These are phyloP conservation scores for Patella depressa DNA, from an alignment of 2,888 invertebrate genomes.

Conservation along the genomic window DNA sequence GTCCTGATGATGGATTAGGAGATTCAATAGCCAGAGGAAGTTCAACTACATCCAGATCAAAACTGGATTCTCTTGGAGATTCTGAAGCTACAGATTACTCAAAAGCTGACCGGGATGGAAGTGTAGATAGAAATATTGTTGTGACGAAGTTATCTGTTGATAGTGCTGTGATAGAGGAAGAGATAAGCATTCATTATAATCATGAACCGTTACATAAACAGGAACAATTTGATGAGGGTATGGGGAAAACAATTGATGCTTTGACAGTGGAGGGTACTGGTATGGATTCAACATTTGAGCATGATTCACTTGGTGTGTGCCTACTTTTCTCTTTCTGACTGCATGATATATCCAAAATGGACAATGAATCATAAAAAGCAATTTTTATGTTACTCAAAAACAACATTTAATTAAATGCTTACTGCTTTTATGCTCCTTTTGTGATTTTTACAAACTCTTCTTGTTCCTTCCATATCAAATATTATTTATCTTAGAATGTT, in stretches of 20 bases:
- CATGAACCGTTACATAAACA: constrained; percentile 13
- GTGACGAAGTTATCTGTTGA: constrained; percentile 72
- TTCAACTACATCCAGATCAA: constrained; percentile 52
- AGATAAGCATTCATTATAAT: constrained; percentile 2
- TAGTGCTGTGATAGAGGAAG: constrained; percentile 65
- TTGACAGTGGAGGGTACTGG: constrained; percentile 30
- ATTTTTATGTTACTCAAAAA: too few relatives aligned
- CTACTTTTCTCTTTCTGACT: constrained; percentile 15
- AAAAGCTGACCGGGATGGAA: constrained; percentile 50
- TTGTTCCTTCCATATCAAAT: too few relatives aligned
- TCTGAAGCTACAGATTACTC: constrained; percentile 58
- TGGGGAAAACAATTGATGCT: constrained; percentile 33
- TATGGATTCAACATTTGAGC: constrained; percentile 27
- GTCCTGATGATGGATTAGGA: constrained; percentile 68
- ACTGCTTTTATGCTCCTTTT: too few relatives aligned
- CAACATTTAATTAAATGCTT: too few relatives aligned
- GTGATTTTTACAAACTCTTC: too few relatives aligned
- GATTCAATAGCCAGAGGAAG: constrained; percentile 63
- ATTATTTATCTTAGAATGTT: too few relatives aligned
- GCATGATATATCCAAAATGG: neutral
- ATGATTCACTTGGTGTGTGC: constrained; percentile 30
- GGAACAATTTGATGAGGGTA: constrained; percentile 31
- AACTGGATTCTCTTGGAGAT: constrained; percentile 59
- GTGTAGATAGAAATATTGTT: constrained; percentile 54
- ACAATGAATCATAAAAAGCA: too few relatives aligned